phyloP scores from a whole-genome alignment of 2,888 invertebrate species.

The Ecdyonurus torrentis region DNA sequence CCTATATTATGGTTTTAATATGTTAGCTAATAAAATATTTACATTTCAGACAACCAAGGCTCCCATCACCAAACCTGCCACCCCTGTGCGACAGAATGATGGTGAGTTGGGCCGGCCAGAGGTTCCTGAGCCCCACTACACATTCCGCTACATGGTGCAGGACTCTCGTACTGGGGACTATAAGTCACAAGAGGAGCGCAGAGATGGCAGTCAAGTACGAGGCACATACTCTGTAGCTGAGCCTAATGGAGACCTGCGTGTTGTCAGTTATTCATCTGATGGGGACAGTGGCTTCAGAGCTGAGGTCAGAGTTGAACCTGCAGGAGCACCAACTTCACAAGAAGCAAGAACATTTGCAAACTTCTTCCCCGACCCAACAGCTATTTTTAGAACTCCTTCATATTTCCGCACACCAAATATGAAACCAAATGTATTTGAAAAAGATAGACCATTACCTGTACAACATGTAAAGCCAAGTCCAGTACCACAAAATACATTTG shows the following conservation, averaged over 20 bases:
- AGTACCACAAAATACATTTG: not conserved
- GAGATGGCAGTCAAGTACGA: slow-evolving; percentile 16
- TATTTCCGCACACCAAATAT: not conserved
- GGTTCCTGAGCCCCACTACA: slow-evolving; percentile 9
- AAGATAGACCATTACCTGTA: too few relatives aligned
- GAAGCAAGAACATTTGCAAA: not conserved
- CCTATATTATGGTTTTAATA: too few relatives aligned
- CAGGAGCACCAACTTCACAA: slow-evolving; percentile 4
- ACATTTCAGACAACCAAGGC: not conserved
- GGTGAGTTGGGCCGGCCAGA: too few relatives aligned
- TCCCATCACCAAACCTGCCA: not conserved
- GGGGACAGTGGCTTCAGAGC: slow-evolving; percentile 17
- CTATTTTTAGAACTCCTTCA: not conserved
- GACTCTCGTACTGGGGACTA: slow-evolving; percentile 15
- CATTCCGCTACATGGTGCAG: slow-evolving; percentile 15
- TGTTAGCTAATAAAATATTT: too few relatives aligned
- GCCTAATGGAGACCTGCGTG: slow-evolving; percentile 17
- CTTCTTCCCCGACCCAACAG: not conserved
- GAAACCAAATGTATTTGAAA: not conserved
- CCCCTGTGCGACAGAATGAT: not conserved
- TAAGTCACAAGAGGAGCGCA: slow-evolving; percentile 18
- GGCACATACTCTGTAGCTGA: slow-evolving; percentile 18
- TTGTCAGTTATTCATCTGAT: slow-evolving; percentile 18
- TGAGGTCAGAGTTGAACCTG: slow-evolving; percentile 14
- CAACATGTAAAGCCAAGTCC: too few relatives aligned